A percentile compares a stretch with the other conserved stretches of the same genome.
These are phyloP conservation scores for Ptychodera flava DNA, from an alignment of 35 echinoderm and acorn worm genomes.

Conservation along the genomic window DNA sequence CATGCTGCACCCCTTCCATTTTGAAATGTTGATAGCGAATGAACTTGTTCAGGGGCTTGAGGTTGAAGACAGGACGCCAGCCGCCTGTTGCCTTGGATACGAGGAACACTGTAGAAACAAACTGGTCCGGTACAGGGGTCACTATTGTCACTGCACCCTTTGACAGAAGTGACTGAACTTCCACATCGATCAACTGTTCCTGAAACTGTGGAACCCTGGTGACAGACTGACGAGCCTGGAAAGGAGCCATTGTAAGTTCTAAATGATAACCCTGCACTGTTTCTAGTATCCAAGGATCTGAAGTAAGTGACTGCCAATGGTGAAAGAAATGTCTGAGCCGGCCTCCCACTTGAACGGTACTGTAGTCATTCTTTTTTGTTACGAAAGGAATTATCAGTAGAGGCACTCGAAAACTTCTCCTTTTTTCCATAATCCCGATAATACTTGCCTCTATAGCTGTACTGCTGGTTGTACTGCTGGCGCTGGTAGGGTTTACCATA, in stretches of 20 bases:
- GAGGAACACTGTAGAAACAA: too few relatives aligned
- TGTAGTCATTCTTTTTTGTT: too few relatives aligned
- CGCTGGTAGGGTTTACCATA: too few relatives aligned
- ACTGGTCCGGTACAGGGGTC: neutral
- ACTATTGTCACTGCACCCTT: neutral
- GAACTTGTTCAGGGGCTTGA: slow-evolving; percentile 12
- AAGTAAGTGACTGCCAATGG: slow-evolving; percentile 16
- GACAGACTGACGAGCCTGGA: slow-evolving; percentile 6
- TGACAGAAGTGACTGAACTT: neutral
- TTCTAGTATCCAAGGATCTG: slow-evolving; percentile 30
- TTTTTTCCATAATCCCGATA: too few relatives aligned
- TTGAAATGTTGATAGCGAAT: slow-evolving; percentile 24
- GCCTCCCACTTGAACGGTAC: too few relatives aligned
- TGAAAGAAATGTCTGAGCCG: too few relatives aligned
- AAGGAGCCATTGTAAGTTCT: neutral
- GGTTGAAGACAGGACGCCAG: slow-evolving; percentile 27
- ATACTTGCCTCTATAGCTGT: too few relatives aligned
- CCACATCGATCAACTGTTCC: neutral
- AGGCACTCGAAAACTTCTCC: too few relatives aligned
- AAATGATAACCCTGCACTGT: slow-evolving; percentile 32
- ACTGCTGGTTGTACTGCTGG: too few relatives aligned
- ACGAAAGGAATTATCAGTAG: too few relatives aligned
- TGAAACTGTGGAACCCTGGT: neutral
- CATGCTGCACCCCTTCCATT: slow-evolving; percentile 5
- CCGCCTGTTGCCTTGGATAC: slow-evolving; percentile 19